These are phyloP conservation scores for Rafetus swinhoei DNA, from an alignment of 2,113 vertebrate species.

Conservation along the genomic window DNA sequence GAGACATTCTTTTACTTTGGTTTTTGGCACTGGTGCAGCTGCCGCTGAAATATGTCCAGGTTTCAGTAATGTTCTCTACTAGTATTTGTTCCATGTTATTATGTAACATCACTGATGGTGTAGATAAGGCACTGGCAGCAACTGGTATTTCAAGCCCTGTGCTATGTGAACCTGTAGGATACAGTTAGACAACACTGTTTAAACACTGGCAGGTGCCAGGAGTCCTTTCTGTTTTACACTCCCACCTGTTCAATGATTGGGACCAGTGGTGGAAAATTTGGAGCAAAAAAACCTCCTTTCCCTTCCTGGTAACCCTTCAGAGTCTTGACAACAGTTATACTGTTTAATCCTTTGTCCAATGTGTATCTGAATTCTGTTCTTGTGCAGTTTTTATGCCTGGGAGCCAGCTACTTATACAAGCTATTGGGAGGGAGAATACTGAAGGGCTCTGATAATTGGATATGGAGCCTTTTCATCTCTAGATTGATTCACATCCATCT, in stretches of 20 bases:
- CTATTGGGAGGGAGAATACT: not conserved
- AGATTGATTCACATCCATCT: conserved; percentile 1
- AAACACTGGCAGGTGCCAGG: not conserved
- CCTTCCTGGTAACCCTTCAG: not conserved
- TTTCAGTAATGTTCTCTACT: not conserved
- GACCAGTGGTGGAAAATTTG: not conserved
- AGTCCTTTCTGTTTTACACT: not conserved
- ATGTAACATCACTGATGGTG: not conserved
- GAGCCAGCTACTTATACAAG: not conserved
- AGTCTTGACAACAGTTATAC: not conserved
- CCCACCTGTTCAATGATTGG: not conserved
- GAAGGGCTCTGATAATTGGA: not conserved
- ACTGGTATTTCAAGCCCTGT: not conserved
- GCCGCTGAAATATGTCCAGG: not conserved
- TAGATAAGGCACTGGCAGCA: not conserved
- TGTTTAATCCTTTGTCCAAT: not conserved
- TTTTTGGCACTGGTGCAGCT: not conserved
- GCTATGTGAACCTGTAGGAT: not conserved
- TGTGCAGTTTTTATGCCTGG: not conserved
- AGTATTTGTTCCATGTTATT: not conserved
- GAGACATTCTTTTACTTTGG: not conserved
- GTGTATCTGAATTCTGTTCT: not conserved
- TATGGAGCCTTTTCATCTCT: conserved; percentile 14
- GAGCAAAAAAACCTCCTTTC: not conserved
- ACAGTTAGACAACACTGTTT: not conserved